Evolutionary conservation across 2,888 invertebrate species (phyloP).

Genomic region (Axea sp.): DNA sequence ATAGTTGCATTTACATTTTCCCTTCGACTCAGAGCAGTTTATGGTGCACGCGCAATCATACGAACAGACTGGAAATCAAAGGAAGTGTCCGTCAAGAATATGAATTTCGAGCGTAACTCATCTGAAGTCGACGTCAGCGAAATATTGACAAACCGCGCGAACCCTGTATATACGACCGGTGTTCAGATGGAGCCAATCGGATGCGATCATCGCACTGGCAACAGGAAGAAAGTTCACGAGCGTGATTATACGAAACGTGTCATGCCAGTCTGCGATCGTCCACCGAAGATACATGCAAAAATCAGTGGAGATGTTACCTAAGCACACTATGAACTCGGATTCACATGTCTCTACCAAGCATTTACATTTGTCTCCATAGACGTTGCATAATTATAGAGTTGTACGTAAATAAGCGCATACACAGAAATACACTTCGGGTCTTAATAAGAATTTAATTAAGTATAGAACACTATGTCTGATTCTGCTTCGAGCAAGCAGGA

Average conservation of each 20-base stretch:
- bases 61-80: conserved; percentile 7
- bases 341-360: conserved; percentile 8
- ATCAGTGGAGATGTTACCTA: conserved; percentile 2
- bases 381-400: conserved; percentile 33
- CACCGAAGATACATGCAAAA: conserved; percentile 12
- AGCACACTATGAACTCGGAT: background rate
- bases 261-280: conserved; percentile 49
- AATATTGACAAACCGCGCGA: too few species aligned
- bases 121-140: conserved; percentile 1
- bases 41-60: conserved; percentile 26
- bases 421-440: conserved; percentile 77
- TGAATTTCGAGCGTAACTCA: conserved; percentile 14
- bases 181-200: too few species aligned
- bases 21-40: conserved; percentile 27
- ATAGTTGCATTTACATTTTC: conserved; percentile 53
- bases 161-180: too few species aligned
- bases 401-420: conserved; percentile 64
- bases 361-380: conserved; percentile 34
- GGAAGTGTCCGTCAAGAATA: conserved; percentile 25
- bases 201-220: conserved; percentile 6
- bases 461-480: background rate
- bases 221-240: conserved; percentile 55
- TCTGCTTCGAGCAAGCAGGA: background rate
- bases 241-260: conserved; percentile 61
- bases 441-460: conserved; percentile 75